phyloP scores from a whole-genome alignment of 23 tunicate species.

The Oikopleura albicans region DNA sequence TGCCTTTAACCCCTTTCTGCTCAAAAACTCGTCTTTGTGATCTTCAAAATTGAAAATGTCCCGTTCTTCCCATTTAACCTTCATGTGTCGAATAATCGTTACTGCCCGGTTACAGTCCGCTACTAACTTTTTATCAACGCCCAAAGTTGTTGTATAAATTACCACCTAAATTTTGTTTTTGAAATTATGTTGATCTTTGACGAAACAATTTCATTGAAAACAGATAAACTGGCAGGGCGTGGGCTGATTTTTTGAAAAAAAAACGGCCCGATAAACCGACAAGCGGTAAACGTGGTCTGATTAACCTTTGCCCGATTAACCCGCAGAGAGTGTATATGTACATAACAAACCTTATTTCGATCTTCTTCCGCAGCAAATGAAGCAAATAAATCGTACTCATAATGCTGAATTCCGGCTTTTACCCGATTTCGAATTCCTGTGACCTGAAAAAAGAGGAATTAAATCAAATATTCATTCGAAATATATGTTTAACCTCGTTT shows the following conservation, averaged over 20 bases:
- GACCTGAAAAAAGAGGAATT: no score
- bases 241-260: no score
- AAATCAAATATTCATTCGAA: no score
- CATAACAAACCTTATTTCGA: background rate
- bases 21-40: background rate
- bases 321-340: no score
- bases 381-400: background rate
- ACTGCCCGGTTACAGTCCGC: conserved; percentile 4
- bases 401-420: conserved; percentile 17
- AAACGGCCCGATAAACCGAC: no score
- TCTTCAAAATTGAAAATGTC: conserved; percentile 1
- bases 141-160: background rate
- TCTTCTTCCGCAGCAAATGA: background rate
- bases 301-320: no score
- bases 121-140: conserved; percentile 1
- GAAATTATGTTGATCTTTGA: no score
- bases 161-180: background rate
- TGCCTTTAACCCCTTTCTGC: background rate
- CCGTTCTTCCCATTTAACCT: conserved; percentile 6
- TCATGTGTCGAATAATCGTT: conserved; percentile 8
- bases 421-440: conserved; percentile 16
- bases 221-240: no score
- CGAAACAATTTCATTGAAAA: no score
- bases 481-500: conserved; percentile 10
- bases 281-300: no score